Conservation (phyloP, 1,140 invertebrate species). For the Brachionus manjavacas region DNA sequence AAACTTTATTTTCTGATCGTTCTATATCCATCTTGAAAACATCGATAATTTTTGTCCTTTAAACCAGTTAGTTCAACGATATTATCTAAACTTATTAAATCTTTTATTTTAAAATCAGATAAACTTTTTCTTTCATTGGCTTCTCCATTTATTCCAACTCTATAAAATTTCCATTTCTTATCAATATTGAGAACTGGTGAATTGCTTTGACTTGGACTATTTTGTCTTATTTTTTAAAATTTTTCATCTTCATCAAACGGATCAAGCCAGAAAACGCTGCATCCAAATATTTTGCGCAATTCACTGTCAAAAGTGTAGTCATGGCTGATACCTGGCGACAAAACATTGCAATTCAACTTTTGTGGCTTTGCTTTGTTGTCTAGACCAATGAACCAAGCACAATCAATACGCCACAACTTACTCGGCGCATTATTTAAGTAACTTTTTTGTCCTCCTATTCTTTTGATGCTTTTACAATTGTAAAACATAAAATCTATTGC, state of each 20-base stretch:
- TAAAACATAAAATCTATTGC: not conserved
- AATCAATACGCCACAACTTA: not conserved
- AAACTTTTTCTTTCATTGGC: not conserved
- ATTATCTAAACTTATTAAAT: not conserved
- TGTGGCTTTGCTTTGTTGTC: not conserved
- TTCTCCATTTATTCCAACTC: not conserved
- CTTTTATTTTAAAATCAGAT: not conserved
- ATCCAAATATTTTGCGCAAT: not conserved
- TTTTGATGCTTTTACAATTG: not conserved
- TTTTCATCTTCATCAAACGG: not conserved
- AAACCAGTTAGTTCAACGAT: not conserved
- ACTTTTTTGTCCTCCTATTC: not conserved
- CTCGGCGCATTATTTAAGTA: not conserved
- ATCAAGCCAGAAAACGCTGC: not conserved
- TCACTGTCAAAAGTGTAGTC: not conserved
- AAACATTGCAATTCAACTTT: not conserved
- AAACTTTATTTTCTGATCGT: not conserved
- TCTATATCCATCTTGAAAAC: slow-evolving; percentile 25
- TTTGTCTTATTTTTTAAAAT: not conserved
- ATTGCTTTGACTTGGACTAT: not conserved
- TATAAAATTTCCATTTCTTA: not conserved
- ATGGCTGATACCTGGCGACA: not conserved
- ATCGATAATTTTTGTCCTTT: not conserved
- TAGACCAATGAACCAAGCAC: not conserved
- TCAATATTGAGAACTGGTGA: not conserved